These are phyloP conservation scores for Muscicapa adusta DNA, from an alignment of 2,113 vertebrate species.

Conservation along the genomic window DNA sequence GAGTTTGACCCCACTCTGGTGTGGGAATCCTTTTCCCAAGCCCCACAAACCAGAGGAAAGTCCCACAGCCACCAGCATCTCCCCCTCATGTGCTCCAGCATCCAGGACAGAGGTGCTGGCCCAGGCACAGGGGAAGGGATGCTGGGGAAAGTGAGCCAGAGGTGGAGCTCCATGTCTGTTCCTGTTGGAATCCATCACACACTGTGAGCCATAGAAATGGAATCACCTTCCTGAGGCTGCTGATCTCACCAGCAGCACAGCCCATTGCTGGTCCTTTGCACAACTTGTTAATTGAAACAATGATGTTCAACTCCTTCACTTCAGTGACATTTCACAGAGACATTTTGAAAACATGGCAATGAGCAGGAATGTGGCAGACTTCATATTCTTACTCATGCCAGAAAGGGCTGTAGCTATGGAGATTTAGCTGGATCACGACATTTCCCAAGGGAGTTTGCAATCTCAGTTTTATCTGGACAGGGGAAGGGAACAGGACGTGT, in stretches of 20 bases:
- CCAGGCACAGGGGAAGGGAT: neutral
- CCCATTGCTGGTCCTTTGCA: neutral
- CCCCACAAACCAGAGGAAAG: neutral
- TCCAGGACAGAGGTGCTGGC: neutral
- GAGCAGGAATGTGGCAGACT: neutral
- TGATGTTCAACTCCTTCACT: neutral
- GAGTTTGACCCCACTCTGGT: neutral
- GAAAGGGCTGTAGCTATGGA: neutral
- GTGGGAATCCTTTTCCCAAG: neutral
- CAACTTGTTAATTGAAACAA: neutral
- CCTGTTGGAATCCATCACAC: rapidly evolving
- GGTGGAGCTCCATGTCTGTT: neutral
- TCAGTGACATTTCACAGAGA: neutral
- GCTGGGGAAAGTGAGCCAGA: neutral
- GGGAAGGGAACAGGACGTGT: neutral
- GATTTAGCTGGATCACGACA: rapidly evolving
- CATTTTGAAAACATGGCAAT: neutral
- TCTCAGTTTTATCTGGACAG: neutral
- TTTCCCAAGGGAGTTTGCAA: neutral
- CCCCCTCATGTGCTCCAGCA: rapidly evolving
- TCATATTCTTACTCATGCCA: neutral
- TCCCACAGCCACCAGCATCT: neutral
- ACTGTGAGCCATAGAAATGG: neutral
- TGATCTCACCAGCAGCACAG: neutral
- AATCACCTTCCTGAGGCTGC: neutral